A percentile compares a stretch with the other conserved stretches of the same genome.
Conservation (phyloP, 2,113 vertebrate genomes). For the Varanus salvator region DNA sequence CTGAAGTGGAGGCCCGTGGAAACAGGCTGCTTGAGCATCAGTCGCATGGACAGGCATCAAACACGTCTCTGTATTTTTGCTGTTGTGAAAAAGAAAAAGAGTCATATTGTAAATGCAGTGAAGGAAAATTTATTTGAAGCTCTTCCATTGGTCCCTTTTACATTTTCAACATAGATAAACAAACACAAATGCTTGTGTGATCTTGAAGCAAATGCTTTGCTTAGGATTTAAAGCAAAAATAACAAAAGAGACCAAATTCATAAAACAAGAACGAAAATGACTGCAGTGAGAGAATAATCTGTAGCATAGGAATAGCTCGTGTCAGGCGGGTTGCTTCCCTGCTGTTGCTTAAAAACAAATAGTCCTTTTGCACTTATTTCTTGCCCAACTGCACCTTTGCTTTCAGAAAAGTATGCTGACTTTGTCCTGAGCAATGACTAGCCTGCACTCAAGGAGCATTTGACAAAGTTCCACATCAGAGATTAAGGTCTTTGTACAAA, state of each 20-base stretch:
- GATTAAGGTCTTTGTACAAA: constrained; percentile 76
- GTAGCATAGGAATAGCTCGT: not conserved
- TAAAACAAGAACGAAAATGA: not conserved
- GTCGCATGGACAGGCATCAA: not conserved
- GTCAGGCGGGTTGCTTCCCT: fast-evolving
- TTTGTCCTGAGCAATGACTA: constrained; percentile 58
- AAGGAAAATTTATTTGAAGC: not conserved
- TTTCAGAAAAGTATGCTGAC: constrained; percentile 38
- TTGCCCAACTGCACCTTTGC: not conserved
- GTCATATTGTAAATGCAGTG: not conserved
- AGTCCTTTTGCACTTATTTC: not conserved
- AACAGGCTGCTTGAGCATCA: not conserved
- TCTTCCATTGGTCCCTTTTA: not conserved
- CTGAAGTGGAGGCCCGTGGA: not conserved
- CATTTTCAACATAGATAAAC: not conserved
- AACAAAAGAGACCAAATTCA: not conserved
- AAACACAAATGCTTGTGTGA: not conserved
- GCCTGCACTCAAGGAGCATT: constrained; percentile 44
- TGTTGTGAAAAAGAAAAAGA: not conserved
- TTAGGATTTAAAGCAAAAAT: not conserved
- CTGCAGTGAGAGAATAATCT: fast-evolving
- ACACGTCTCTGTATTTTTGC: not conserved
- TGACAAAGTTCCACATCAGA: constrained; percentile 78
- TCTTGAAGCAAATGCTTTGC: constrained; percentile 5
- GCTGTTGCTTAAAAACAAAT: not conserved